Evolutionary conservation across 2,113 vertebrate species (phyloP), one percentile per base, ranked within the genome.

Genomic region (Castor canadensis): DNA sequence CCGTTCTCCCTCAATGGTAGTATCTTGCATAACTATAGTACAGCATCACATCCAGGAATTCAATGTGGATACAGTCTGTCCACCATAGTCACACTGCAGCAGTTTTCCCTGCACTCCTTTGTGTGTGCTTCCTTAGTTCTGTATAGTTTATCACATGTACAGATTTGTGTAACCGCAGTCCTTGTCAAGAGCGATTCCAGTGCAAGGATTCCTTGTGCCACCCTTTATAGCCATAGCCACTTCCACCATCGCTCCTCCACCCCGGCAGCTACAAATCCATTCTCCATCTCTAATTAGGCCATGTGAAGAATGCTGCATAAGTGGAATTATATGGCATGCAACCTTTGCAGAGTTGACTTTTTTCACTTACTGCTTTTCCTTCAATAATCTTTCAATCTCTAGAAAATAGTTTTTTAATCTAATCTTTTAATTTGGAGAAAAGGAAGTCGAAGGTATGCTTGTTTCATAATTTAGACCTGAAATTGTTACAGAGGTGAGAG

Each of bases 361-460:
- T 73, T 62, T 89, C n/a, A 73, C 22, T 88, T n/a, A 9, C 17
- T 26, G 1, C 22, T 75, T 87, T 47, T 64, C 26, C 38, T 24
- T 20, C 30, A 52, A 35, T 85, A 89, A 45, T 62, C 84, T 91
- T 73, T 75, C 49, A n/a, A 64, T 87, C 12, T 56, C 49, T 67
- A 72, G 16, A 85, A 93, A 89, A 87, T 62, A 80, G 6, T 73
- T 85, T 95, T 69, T 58, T 6, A 83, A 76, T 83, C 35, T 73
- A 4, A 43, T 73, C n/a, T 83, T 76, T 83, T 86, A 35, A 45
- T 87, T 76, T 40, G 12, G 12, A 24, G 56, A 43, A 9, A 60
- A 26, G 54, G 7, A 32, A 52, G 12, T 11, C 17, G 69, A 76
- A 58, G 10, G 3, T 54, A n/a, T 40, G 38, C 56, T 86, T 60